Conservation (phyloP, 2,797 vertebrate species). For the Gobio occitaniae region DNA sequence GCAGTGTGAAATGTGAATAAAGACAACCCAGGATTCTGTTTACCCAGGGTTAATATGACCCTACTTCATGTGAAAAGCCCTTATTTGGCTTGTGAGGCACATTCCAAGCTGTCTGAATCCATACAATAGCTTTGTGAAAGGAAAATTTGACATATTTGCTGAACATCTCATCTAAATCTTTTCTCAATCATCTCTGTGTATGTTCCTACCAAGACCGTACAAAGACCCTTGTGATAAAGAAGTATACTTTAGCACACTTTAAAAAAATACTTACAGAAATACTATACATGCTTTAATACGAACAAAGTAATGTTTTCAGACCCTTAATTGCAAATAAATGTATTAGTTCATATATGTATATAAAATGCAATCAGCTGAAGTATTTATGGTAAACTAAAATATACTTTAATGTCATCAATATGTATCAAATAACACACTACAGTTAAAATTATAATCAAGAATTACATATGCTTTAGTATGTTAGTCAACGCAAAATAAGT, state of each 20-base stretch:
- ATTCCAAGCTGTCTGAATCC: no score
- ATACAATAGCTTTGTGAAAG: no score
- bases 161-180: background rate
- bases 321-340: background rate
- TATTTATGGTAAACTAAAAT: background rate
- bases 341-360: background rate
- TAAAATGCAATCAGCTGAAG: background rate
- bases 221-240: background rate
- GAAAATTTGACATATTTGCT: background rate
- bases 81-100: no score
- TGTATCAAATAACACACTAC: background rate
- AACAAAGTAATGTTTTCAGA: background rate
- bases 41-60: background rate
- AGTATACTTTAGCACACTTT: background rate
- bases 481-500: background rate
- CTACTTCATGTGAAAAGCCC: no score
- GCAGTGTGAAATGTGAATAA: background rate
- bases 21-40: background rate
- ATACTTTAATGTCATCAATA: background rate
- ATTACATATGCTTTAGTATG: background rate
- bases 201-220: background rate
- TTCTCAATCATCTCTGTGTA: background rate
- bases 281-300: background rate
- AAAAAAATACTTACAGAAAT: background rate
- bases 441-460: background rate